phyloP scores from a whole-genome alignment of 2,888 invertebrate genomes.

The Bembecia ichneumoniformis region DNA sequence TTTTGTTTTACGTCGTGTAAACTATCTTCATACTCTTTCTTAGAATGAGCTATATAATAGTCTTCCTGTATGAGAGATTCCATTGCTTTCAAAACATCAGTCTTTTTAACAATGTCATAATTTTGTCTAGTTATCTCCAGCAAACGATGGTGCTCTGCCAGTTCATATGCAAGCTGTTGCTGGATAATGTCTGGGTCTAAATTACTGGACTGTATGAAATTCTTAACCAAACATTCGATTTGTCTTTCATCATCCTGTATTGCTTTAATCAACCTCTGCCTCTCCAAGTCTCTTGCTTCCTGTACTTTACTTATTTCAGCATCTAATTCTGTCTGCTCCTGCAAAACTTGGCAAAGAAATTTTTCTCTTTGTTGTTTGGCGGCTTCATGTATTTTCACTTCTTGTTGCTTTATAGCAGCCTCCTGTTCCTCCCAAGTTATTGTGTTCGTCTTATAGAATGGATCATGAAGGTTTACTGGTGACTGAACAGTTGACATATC shows the following conservation, averaged over 20 bases:
- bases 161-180: conserved; percentile 77
- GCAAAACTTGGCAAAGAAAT: conserved; percentile 62
- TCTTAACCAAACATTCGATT: conserved; percentile 74
- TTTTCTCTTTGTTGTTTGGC: conserved; percentile 76
- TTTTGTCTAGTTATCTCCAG: conserved; percentile 73
- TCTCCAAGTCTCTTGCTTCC: conserved; percentile 75
- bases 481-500: conserved; percentile 35
- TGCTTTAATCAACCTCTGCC: conserved; percentile 72
- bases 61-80: conserved; percentile 78
- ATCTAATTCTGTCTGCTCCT: conserved; percentile 78
- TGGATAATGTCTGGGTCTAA: conserved; percentile 72
- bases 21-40: conserved; percentile 76
- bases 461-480: conserved; percentile 38
- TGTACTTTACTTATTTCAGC: conserved; percentile 78
- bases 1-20: conserved; percentile 77
- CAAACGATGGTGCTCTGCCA: conserved; percentile 76
- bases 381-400: conserved; percentile 75
- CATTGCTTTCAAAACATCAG: conserved; percentile 81
- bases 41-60: conserved; percentile 69
- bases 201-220: conserved; percentile 74
- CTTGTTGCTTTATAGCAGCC: conserved; percentile 74
- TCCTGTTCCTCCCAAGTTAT: conserved; percentile 75
- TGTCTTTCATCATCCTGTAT: conserved; percentile 77
- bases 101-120: conserved; percentile 74
- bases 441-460: conserved; percentile 37